These are phyloP conservation scores for Euphonia xanthogaster DNA, from an alignment of 2,797 vertebrate genomes.

Conservation along the genomic window DNA sequence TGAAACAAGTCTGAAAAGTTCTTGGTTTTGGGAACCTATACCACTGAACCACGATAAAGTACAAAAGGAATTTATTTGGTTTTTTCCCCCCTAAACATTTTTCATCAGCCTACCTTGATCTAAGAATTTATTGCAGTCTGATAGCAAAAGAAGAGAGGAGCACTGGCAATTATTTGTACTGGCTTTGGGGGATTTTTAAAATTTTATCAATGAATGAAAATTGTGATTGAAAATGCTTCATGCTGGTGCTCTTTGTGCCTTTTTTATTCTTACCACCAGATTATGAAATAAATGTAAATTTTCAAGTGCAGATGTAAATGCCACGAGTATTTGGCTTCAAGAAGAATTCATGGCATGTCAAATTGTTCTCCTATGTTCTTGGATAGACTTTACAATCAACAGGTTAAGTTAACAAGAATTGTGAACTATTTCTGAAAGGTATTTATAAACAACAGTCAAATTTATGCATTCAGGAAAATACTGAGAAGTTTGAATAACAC, in stretches of 20 bases:
- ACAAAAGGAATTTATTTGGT: not conserved
- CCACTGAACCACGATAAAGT: not conserved
- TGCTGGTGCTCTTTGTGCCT: not conserved
- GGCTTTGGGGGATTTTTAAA: not conserved
- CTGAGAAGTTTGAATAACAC: conserved; percentile 66
- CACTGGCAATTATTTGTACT: not conserved
- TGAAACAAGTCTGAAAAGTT: not conserved
- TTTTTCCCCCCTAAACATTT: not conserved
- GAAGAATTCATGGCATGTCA: conserved; percentile 58
- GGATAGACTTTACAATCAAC: conserved; percentile 66
- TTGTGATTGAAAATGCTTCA: not conserved
- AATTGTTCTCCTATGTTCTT: conserved; percentile 44
- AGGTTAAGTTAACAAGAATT: conserved; percentile 64
- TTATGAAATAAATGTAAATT: conserved; percentile 46
- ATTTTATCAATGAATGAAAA: not conserved
- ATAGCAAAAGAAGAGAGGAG: not conserved
- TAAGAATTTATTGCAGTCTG: not conserved
- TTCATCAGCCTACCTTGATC: not conserved
- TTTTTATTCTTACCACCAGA: conserved; percentile 36
- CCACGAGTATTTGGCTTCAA: conserved; percentile 31
- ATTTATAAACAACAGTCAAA: conserved; percentile 73
- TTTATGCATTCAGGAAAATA: conserved; percentile 45
- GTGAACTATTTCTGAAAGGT: conserved; percentile 64
- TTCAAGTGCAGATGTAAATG: conserved; percentile 45
- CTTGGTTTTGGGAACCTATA: not conserved